Base-by-base conservation (phyloP, 2,113 vertebrate species). In the Phalacrocorax aristotelis region DNA sequence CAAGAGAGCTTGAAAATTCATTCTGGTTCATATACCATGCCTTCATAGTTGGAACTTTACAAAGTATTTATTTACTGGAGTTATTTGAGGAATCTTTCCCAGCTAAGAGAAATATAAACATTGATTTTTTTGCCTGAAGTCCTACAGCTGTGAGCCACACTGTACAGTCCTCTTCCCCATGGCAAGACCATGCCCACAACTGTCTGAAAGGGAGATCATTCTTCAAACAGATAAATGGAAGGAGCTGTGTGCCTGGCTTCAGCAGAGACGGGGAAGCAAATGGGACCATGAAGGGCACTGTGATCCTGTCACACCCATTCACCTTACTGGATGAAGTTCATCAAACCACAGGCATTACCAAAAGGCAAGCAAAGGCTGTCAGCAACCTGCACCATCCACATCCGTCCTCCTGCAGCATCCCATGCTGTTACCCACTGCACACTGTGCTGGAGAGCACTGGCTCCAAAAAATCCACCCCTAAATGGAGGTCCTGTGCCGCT, bases 401-500 rank as follows among this genome's bases (percentile, higher is more conserved):
- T 38, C 62, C 12, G 4, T 57, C 64, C 62, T 52, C 69, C 85
- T 32, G 70, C 83, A 83, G 65, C 1, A 0, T 49, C 34, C 65
- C 22, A 7, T 1, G 25, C 82, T 54, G 66, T 16, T 29, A 23
- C 21, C 46, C 69, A 44, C 40, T 2, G 4, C 3, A 49, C 27
- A 9, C 29, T 0, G 2, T 9, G 77, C n/a, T 36, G 54, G 44
- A 84, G n/a, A 65, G 27, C n/a, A 4, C 6, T 15, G 70, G 9
- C 57, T 89, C 75, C 30, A 20, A 77, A 38, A 64, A 57, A 32
- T 6, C 68, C 32, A 19, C 15, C 21, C 34, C 5, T 1, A 34
- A 72, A 44, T 0, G 2, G 0, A 0, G 75, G 9, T 32, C 36
- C 20, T 0, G 0, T 17, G 3, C 26, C 16, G 74, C 9, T 46